A percentile compares a stretch with the other conserved stretches of the same genome.
Evolutionary conservation across 2,113 vertebrate genomes (phyloP).

Genomic region (Potamarius usumacintae): DNA sequence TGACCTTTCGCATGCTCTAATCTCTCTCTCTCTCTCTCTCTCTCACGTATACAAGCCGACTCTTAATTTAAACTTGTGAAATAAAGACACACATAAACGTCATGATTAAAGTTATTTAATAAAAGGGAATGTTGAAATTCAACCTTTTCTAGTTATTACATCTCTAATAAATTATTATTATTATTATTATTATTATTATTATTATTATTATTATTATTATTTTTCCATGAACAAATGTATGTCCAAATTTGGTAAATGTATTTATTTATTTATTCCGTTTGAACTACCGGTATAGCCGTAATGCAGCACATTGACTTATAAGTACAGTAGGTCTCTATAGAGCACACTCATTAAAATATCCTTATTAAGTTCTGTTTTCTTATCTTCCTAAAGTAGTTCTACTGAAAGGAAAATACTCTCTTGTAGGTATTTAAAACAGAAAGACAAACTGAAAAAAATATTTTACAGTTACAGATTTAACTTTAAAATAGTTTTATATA

Average conservation of each 20-base stretch:
- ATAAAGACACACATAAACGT: not conserved
- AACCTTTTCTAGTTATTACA: not conserved
- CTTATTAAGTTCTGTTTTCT: not conserved
- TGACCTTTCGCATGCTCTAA: constrained; percentile 34
- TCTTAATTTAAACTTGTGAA: not conserved
- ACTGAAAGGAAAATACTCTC: not conserved
- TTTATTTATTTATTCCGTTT: not conserved
- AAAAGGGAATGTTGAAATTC: not conserved
- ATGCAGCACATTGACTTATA: not conserved
- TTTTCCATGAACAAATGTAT: not conserved
- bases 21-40: not conserved
- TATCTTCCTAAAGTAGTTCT: not conserved
- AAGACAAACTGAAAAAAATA: not conserved
- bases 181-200: not conserved
- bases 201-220: not conserved
- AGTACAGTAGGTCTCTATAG: not conserved
- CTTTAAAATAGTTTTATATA: not conserved
- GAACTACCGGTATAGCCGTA: not conserved
- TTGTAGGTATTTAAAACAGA: not conserved
- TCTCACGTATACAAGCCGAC: not conserved
- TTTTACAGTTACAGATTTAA: not conserved
- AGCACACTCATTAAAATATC: not conserved
- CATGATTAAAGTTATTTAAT: not conserved
- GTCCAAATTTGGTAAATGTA: not conserved
- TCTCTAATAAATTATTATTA: not conserved